phyloP scores from a whole-genome alignment of 2,113 vertebrate species.

The Melanostigma gelatinosum region DNA sequence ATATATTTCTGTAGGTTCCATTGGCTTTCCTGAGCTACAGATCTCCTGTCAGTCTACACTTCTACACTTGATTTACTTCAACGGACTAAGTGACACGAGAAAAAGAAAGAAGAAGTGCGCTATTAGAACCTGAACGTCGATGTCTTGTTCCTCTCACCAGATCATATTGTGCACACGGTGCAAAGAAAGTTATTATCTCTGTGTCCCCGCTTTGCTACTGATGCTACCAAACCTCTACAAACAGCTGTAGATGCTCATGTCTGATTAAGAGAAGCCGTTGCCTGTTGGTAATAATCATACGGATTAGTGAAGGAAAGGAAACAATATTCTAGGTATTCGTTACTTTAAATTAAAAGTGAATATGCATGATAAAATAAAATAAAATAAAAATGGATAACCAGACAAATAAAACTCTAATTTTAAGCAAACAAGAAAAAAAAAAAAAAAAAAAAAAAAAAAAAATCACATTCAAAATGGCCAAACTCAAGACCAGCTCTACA shows the following conservation, averaged over 20 bases:
- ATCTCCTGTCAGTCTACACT: conserved; percentile 25
- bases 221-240: not conserved
- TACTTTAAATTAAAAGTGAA: conserved; percentile 22
- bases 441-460: conserved; percentile 43
- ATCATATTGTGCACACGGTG: conserved; percentile 12
- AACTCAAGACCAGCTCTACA: conserved; percentile 61
- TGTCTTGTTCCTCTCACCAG: not conserved
- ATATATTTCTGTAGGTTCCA: conserved; percentile 40
- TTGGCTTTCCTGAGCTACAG: conserved; percentile 61
- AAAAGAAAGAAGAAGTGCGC: conserved; percentile 4
- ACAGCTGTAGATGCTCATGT: conserved; percentile 12
- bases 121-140: conserved; percentile 29
- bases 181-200: conserved; percentile 10
- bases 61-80: conserved; percentile 35
- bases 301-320: not conserved
- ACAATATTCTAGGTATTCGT: conserved; percentile 16
- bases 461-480: conserved; percentile 61
- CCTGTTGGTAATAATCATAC: not conserved
- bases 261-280: not conserved
- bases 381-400: conserved; percentile 7
- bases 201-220: not conserved
- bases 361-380: conserved; percentile 5
- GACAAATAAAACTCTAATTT: conserved; percentile 28
- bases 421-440: conserved; percentile 28
- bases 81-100: conserved; percentile 7